Conservation (phyloP, 2,888 invertebrate genomes). For the Lasioglossum lativentre region DNA sequence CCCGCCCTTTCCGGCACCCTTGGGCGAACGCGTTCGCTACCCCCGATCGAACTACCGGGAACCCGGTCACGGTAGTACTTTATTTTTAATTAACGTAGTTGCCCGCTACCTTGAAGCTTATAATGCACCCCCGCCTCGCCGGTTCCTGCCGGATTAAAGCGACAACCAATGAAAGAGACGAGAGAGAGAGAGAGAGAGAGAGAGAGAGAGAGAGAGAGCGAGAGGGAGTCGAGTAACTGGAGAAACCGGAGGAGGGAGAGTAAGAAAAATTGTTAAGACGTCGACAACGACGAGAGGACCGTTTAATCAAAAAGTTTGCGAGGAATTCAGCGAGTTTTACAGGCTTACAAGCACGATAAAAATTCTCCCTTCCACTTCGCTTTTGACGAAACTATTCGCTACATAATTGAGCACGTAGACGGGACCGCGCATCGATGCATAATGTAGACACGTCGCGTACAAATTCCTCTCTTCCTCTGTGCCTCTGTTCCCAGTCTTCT, state of each 20-base stretch:
- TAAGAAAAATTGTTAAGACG: slow-evolving; percentile 44
- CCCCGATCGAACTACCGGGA: slow-evolving; percentile 53
- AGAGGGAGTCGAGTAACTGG: neutral
- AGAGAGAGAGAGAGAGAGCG: too few species aligned
- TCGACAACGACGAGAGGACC: slow-evolving; percentile 43
- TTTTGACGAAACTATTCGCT: slow-evolving; percentile 21
- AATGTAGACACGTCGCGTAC: slow-evolving; percentile 46
- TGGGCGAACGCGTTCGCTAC: slow-evolving; percentile 23
- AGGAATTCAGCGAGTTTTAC: slow-evolving; percentile 55
- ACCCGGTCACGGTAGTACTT: slow-evolving; percentile 55
- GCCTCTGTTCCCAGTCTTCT: neutral
- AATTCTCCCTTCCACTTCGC: neutral
- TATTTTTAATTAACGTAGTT: slow-evolving; percentile 69
- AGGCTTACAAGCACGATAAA: slow-evolving; percentile 47
- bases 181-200: neutral
- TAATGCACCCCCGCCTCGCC: slow-evolving; percentile 46
- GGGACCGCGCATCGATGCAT: slow-evolving; percentile 49
- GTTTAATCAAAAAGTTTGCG: slow-evolving; percentile 53
- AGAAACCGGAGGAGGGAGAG: neutral
- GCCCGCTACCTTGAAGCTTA: slow-evolving; percentile 57
- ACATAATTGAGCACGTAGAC: slow-evolving; percentile 44
- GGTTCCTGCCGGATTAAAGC: slow-evolving; percentile 12
- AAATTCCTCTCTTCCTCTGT: slow-evolving; percentile 20
- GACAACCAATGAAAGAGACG: neutral
- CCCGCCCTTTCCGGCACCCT: neutral